Conservation (phyloP, 2,113 vertebrate genomes). For the Malaclemys terrapin region DNA sequence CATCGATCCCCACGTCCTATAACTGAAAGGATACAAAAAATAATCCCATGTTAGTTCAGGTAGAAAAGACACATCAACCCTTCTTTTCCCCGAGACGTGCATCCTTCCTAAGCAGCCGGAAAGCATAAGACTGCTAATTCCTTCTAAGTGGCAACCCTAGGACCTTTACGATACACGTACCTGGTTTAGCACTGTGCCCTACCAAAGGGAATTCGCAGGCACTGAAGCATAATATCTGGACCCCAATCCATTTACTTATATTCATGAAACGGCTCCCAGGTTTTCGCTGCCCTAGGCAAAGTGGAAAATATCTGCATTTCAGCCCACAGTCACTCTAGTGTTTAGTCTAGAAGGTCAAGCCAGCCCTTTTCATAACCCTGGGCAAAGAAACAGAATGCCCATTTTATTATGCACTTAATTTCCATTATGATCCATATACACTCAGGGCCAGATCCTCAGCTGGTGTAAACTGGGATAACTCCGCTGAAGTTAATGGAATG, state of each 20-base stretch:
- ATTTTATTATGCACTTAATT: neutral
- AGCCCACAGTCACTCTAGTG: neutral
- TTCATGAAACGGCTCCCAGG: neutral
- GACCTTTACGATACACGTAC: neutral
- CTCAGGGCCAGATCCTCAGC: neutral
- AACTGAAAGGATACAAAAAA: neutral
- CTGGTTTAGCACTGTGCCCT: neutral
- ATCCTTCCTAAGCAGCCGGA: neutral
- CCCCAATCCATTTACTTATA: neutral
- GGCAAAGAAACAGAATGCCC: accelerated
- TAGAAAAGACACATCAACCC: neutral
- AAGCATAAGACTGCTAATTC: neutral
- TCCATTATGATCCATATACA: accelerated
- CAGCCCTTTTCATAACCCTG: neutral
- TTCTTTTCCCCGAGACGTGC: constrained; percentile 25
- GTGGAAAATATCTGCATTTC: neutral
- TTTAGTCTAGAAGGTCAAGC: neutral
- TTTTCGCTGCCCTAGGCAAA: neutral
- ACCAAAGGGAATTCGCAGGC: neutral
- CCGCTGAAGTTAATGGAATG: accelerated
- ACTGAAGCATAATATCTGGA: neutral
- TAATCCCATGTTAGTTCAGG: constrained; percentile 4
- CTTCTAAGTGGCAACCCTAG: neutral
- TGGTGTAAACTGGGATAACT: neutral
- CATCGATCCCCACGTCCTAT: neutral